Evolutionary conservation across 2,888 invertebrate species (phyloP).

Genomic region (Encarsia formosa): DNA sequence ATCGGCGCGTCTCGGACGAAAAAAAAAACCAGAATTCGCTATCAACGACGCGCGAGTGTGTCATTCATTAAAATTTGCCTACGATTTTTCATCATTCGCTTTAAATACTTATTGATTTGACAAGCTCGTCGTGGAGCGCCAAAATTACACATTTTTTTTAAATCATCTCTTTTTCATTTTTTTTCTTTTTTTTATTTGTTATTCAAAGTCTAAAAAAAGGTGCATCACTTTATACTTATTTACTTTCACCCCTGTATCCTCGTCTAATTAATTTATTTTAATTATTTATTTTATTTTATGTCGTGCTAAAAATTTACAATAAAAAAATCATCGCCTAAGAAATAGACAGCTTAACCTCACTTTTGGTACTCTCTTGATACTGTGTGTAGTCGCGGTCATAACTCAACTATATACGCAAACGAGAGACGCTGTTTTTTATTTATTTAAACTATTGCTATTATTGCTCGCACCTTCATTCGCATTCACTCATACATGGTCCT

Average conservation of each 20-base stretch:
- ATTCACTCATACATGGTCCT: conserved; percentile 13
- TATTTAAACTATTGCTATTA: neutral
- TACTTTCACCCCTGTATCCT: conserved; percentile 14
- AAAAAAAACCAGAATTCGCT: no score
- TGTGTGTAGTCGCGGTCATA: conserved; percentile 2
- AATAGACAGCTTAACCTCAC: conserved; percentile 4
- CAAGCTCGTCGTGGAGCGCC: conserved; percentile 4
- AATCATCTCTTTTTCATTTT: neutral
- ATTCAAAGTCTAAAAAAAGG: conserved; percentile 3
- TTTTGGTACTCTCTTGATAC: conserved; percentile 2
- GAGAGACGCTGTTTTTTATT: conserved; percentile 11
- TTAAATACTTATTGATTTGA: no score
- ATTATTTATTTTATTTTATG: conserved; percentile 1
- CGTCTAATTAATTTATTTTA: conserved; percentile 12
- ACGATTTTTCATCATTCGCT: no score
- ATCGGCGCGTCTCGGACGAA: no score
- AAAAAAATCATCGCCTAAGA: conserved; percentile 23
- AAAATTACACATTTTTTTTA: neutral
- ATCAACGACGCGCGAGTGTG: neutral
- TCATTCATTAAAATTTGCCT: neutral
- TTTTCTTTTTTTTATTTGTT: neutral
- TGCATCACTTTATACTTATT: neutral
- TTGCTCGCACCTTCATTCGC: conserved; percentile 4
- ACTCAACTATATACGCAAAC: conserved; percentile 17
- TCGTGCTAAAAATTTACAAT: conserved; percentile 24